Evolutionary conservation across 2,888 invertebrate genomes (phyloP), one percentile per base, ranked within the genome.

Genomic region (Silvanus unidentatus): DNA sequence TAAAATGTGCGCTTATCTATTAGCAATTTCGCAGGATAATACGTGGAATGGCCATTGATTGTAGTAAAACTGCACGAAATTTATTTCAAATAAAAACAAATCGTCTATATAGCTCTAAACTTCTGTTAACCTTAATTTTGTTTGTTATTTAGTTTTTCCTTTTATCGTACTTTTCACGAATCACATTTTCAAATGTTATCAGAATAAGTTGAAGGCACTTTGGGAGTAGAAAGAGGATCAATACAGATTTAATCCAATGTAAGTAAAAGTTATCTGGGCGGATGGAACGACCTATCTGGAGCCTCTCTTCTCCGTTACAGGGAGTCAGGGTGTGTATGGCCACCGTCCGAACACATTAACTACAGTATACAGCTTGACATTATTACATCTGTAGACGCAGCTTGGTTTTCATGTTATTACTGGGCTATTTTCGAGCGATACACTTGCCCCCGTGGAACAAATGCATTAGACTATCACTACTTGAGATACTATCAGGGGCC

Each of bases 201-300:
- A 43, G 42, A 50, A 50, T 50, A 50, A 52, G 44, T 44, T 48
- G 45, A 42, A 39, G 42, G 53, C 49, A 44, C 51, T 43, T 43
- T 36, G 50, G 43, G 48, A 45, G 44, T 42, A 45, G 49, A 39
- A 53, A 53, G 41, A 46, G 50, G 52, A 53, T 55, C 55, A 50
- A 55, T 55, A 55, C 52, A 53, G 52, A 55, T 55, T 55, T 55
- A 55, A 55, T 55, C 55, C 53, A 49, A 52, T 44, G 52, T 55
- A 53, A 53, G 55, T 55, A 53, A 55, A 53, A 55, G 55, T 52
- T 53, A 53, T 52, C 51, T 45, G 49, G 48, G 47, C 22, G 37
- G 48, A 46, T 48, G 43, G 54, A 48, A 51, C 46, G 47, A 46
- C 48, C 48, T 46, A 48, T 32, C 50, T 43, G 49, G 53, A 51